Conservation (phyloP, 2,113 vertebrate species). For the Cnemophilus loriae region DNA sequence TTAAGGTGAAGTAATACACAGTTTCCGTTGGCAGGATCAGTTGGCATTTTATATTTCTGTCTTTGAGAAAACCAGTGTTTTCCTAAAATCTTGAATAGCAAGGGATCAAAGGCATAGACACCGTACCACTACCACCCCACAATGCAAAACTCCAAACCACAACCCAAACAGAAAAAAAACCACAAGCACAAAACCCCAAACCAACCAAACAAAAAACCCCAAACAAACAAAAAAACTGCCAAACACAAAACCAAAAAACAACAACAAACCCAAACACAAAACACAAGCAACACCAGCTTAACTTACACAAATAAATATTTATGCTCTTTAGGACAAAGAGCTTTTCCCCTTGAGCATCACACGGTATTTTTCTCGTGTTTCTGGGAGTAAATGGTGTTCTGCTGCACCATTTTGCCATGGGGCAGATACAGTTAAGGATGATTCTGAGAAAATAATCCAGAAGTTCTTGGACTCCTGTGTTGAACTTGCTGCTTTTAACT, state of each 20-base stretch:
- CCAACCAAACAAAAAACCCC: background rate
- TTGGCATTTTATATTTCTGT: background rate
- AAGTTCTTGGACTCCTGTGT: background rate
- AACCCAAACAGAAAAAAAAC: accelerated
- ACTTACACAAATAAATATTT: background rate
- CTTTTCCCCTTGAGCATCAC: background rate
- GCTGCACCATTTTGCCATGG: background rate
- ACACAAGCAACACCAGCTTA: background rate
- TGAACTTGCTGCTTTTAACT: background rate
- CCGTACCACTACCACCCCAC: too few relatives aligned
- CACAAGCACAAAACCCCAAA: background rate
- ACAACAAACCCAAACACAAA: accelerated
- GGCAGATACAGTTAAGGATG: accelerated
- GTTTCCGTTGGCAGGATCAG: background rate
- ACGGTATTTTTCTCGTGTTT: background rate
- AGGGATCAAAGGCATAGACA: background rate
- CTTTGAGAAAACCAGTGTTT: background rate
- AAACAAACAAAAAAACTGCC: accelerated
- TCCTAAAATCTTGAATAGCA: background rate
- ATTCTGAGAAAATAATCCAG: background rate
- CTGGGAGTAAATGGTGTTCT: background rate
- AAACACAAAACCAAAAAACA: background rate
- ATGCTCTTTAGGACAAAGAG: background rate
- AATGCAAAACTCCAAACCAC: background rate
- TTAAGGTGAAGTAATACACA: background rate